Evolutionary conservation across 2,797 vertebrate species (phyloP).

Genomic region (Neostethus bicornis): DNA sequence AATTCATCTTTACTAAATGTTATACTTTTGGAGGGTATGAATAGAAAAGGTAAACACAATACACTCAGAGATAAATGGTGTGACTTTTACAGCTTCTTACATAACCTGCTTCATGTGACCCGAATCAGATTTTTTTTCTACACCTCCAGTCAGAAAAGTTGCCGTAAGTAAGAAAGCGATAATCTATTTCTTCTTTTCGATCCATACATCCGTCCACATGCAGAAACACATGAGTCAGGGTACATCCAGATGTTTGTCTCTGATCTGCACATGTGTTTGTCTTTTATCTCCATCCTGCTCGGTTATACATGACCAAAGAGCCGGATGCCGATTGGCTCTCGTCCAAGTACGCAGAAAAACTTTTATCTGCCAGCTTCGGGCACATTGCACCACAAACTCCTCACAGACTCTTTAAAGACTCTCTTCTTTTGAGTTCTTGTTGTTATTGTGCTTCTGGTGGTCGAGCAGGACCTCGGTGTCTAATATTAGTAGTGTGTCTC

Average conservation of each 20-base stretch:
- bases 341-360: background rate
- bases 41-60: too few species aligned
- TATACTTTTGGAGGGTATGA: too few species aligned
- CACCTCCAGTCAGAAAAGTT: too few species aligned
- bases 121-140: constrained; percentile 16
- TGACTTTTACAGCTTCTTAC: too few species aligned
- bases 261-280: background rate
- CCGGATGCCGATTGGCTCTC: background rate
- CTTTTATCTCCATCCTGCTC: background rate
- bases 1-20: too few species aligned
- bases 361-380: constrained; percentile 2
- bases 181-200: too few species aligned
- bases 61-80: too few species aligned
- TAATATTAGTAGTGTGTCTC: constrained; percentile 41
- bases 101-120: too few species aligned
- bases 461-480: constrained; percentile 15
- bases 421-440: background rate
- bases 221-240: background rate
- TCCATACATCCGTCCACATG: too few species aligned
- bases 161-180: too few species aligned
- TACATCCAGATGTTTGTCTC: background rate
- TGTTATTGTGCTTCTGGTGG: background rate
- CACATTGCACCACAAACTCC: background rate
- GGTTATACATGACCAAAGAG: constrained; percentile 20
- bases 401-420: background rate